Evolutionary conservation across 2,888 invertebrate genomes (phyloP), one percentile per base, ranked within the genome.

Genomic region (Dryococelus australis): DNA sequence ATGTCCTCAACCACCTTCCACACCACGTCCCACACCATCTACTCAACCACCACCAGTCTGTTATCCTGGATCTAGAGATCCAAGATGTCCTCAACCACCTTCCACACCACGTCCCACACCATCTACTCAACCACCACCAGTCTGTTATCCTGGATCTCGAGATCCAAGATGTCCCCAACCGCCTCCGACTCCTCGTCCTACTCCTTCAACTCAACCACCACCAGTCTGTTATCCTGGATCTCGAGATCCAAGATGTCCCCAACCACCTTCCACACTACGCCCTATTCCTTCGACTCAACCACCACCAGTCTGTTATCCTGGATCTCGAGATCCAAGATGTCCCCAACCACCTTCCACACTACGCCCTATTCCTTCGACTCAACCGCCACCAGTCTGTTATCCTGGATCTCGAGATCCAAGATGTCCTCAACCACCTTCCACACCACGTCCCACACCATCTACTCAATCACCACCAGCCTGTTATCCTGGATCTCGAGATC

Each of bases 341-440:
- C 84, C 88, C 88, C 88, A 88, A 43, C 26, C 27, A 24, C 24
- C 84, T 43, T 43, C 87, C 20, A 51, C 86, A 47, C 86, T 86
- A 28, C 87, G 28, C 0, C 51, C 79, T 8, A 88, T 87, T n/a
- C 89, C 53, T 24, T 81, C 78, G 1, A 35, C 35, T 27, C 84
- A 85, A 0, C 43, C 85, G 1, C 86, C 27, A 24, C 86, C 87
- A 4, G 79, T 81, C 20, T 87, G 87, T 53, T 88, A 86, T n/a
- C 88, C 89, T 51, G 88, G 90, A 51, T 43, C 86, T 6, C 86
- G 89, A 13, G 90, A 90, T 87, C 89, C 89, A 12, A 86, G 89
- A 24, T 90, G 90, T 88, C 90, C 88, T 3, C 84, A 79, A 86
- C 90, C 90, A 27, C 43, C 87, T 12, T 83, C 88, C 28, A 79